Conservation (phyloP, 92 coral and sea anemone genomes). For the Palythoa grandiflora region DNA sequence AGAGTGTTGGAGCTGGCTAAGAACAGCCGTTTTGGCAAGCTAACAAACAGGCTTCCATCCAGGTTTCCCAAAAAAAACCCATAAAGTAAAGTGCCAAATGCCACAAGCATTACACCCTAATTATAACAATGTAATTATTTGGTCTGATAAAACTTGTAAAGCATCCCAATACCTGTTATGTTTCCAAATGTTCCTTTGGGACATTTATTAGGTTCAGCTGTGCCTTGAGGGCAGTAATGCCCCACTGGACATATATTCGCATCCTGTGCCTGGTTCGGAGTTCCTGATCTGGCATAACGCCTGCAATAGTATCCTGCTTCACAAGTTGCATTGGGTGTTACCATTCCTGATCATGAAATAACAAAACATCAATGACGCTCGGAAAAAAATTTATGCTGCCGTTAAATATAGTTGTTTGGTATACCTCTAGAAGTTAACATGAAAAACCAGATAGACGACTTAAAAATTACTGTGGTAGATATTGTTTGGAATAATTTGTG, state of each 20-base stretch:
- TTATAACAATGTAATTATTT: background rate
- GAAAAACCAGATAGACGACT: too few species aligned
- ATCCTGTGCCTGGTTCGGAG: slow-evolving; percentile 89
- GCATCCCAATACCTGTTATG: slow-evolving; percentile 73
- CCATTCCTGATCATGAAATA: slow-evolving; percentile 71
- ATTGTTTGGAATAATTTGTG: background rate
- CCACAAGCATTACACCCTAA: too few species aligned
- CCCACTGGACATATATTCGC: slow-evolving; percentile 98
- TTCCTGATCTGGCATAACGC: slow-evolving; percentile 78
- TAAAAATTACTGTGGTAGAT: too few species aligned
- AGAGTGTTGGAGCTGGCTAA: too few species aligned
- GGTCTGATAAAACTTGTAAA: background rate
- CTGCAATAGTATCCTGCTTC: slow-evolving; percentile 93
- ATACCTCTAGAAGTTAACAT: too few species aligned
- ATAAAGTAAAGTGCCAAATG: too few species aligned
- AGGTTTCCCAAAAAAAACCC: too few species aligned
- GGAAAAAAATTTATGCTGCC: too few species aligned
- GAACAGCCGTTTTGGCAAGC: too few species aligned
- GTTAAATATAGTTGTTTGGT: too few species aligned
- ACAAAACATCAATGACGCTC: background rate
- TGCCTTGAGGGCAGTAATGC: slow-evolving; percentile 89
- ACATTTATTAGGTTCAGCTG: slow-evolving; percentile 93
- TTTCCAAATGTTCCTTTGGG: slow-evolving; percentile 93
- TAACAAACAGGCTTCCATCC: too few species aligned
- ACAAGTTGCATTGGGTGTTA: slow-evolving; percentile 77